Percentiles rank a stretch among this genome's conserved stretches.
Evolutionary conservation across 2,888 invertebrate species (phyloP).

Genomic region (Aphidius colemani): DNA sequence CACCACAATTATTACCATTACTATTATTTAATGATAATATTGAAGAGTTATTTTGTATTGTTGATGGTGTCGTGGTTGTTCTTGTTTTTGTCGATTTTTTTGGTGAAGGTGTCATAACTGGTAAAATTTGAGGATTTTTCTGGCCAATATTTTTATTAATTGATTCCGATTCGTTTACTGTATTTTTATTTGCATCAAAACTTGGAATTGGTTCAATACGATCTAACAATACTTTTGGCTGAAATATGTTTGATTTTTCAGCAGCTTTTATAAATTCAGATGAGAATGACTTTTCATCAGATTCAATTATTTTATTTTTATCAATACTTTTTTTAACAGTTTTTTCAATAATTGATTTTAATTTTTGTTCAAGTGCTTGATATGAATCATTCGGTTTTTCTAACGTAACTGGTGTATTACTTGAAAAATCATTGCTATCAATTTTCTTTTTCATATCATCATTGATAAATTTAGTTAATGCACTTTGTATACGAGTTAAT

Average conservation of each 20-base stretch:
- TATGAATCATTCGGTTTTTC: constrained; percentile 35
- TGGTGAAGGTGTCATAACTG: not conserved
- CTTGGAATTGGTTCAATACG: constrained; percentile 37
- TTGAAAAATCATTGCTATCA: constrained; percentile 8
- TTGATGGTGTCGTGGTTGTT: too few species aligned
- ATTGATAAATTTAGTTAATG: constrained; percentile 49
- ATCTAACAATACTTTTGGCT: constrained; percentile 48
- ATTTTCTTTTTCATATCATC: constrained; percentile 46
- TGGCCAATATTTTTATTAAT: not conserved
- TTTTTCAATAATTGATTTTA: constrained; percentile 51
- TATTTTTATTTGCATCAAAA: not conserved
- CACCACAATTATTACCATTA: not conserved
- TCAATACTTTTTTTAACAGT: constrained; percentile 52
- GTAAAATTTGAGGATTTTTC: not conserved
- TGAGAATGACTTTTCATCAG: constrained; percentile 37
- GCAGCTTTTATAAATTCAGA: constrained; percentile 45
- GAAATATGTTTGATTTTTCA: constrained; percentile 45
- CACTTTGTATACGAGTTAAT: constrained; percentile 48
- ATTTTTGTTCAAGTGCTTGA: constrained; percentile 45
- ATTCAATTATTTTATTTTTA: constrained; percentile 25
- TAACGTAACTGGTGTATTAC: not conserved
- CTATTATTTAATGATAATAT: not conserved
- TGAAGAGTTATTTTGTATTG: not conserved
- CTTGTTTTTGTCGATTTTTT: constrained; percentile 6
- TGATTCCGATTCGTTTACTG: not conserved